Conservation (phyloP, 2,888 invertebrate genomes). For the Machimus rusticus region DNA sequence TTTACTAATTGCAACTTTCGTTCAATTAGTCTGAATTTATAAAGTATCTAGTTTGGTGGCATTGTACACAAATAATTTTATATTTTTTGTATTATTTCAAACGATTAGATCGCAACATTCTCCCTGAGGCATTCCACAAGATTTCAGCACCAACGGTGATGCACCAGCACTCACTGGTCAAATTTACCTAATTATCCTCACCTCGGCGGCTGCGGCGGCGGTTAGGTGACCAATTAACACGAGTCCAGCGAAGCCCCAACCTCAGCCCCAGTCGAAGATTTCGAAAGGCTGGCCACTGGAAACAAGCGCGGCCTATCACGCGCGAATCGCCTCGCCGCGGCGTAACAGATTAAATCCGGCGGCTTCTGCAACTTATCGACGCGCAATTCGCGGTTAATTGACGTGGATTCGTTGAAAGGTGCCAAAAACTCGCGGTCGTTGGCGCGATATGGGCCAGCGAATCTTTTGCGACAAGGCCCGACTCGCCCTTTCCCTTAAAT, state of each 20-base stretch:
- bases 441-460: neutral
- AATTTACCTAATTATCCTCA: neutral
- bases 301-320: neutral
- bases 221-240: neutral
- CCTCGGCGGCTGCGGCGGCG: neutral
- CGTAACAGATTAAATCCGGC: neutral
- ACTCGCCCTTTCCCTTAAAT: neutral
- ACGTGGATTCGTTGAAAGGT: neutral
- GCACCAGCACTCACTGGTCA: neutral
- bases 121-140: neutral
- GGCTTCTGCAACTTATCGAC: neutral
- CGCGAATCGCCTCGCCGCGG: neutral
- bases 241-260: neutral
- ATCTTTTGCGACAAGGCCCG: neutral
- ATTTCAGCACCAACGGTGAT: neutral
- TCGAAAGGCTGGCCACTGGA: neutral
- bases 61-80: neutral
- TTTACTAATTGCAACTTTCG: no score
- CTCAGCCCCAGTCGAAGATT: neutral
- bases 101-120: neutral
- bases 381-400: neutral
- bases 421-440: neutral
- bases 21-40: no score
- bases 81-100: neutral
- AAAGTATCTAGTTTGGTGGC: no score